These are phyloP conservation scores for Marasmarcha lunaedactyla DNA, from an alignment of 2,888 invertebrate species.

Conservation along the genomic window DNA sequence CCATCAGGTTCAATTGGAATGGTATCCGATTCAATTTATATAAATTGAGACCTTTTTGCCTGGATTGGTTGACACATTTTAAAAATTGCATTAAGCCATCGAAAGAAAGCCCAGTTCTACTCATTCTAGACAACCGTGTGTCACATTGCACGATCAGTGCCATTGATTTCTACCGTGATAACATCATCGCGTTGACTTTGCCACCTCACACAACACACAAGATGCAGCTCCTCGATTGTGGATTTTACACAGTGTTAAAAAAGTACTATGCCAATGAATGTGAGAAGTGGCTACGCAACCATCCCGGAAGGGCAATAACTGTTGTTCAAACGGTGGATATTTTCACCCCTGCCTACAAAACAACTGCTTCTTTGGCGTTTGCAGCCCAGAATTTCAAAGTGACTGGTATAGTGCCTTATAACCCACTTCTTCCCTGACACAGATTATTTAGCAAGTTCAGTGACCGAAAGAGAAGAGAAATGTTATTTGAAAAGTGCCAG, in stretches of 20 bases:
- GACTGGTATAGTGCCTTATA: slow-evolving; percentile 5
- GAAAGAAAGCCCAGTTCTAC: slow-evolving; percentile 9
- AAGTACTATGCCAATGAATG: slow-evolving; percentile 15
- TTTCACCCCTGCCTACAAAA: slow-evolving; percentile 5
- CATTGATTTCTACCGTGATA: slow-evolving; percentile 7
- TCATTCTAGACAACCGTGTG: slow-evolving; percentile 13
- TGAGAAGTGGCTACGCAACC: slow-evolving; percentile 18
- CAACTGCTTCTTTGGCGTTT: too few species aligned
- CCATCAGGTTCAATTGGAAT: slow-evolving; percentile 22
- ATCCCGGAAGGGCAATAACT: slow-evolving; percentile 17
- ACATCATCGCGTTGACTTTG: slow-evolving; percentile 11
- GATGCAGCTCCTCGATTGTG: slow-evolving; percentile 12
- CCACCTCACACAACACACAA: slow-evolving; percentile 12
- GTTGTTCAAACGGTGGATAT: slow-evolving; percentile 11
- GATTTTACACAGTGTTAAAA: slow-evolving; percentile 13
- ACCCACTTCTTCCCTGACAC: slow-evolving; percentile 4
- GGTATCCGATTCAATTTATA: slow-evolving; percentile 13
- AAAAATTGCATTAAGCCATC: not conserved
- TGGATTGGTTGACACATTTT: slow-evolving; percentile 7
- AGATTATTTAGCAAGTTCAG: slow-evolving; percentile 5
- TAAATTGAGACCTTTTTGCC: slow-evolving; percentile 12
- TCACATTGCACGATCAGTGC: slow-evolving; percentile 9
- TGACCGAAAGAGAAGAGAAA: slow-evolving; percentile 3
- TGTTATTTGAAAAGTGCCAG: not conserved
- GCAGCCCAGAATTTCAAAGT: not conserved